Percentiles rank a stretch among this genome's conserved stretches.
Evolutionary conservation across 2,113 vertebrate genomes (phyloP).

Genomic region (Hypomesus transpacificus): DNA sequence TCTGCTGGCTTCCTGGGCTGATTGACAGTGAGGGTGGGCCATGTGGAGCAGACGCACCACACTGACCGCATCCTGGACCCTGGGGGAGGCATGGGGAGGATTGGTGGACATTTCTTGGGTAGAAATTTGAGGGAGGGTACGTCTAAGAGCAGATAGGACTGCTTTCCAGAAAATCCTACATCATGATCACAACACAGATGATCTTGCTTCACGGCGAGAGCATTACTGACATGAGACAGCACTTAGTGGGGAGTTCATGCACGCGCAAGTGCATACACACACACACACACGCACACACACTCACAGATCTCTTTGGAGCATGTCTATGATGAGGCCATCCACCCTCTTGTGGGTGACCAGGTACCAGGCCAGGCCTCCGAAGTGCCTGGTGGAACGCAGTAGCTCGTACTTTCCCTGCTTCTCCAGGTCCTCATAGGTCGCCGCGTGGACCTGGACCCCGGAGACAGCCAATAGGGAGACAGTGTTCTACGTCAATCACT

Average conservation of each 20-base stretch:
- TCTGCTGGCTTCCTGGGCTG: constrained; percentile 74
- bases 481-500: background rate
- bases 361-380: constrained; percentile 91
- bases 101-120: background rate
- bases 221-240: no score
- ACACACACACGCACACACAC: constrained; percentile 77
- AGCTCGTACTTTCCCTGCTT: constrained; percentile 81
- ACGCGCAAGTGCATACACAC: background rate
- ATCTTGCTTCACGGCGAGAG: no score
- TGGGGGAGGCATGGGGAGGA: constrained; percentile 43
- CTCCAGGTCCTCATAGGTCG: constrained; percentile 85
- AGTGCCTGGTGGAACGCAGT: constrained; percentile 88
- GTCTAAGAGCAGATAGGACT: no score
- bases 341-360: constrained; percentile 75
- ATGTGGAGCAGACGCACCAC: constrained; percentile 85
- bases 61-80: constrained; percentile 78
- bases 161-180: no score
- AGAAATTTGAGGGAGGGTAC: no score
- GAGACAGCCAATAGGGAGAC: background rate
- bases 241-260: background rate
- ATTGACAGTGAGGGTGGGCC: constrained; percentile 83
- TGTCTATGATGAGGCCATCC: constrained; percentile 87
- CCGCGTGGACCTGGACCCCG: constrained; percentile 75
- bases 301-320: constrained; percentile 90
- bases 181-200: no score